phyloP scores from a whole-genome alignment of 92 coral and sea anemone genomes.

The Actinostola sp. region DNA sequence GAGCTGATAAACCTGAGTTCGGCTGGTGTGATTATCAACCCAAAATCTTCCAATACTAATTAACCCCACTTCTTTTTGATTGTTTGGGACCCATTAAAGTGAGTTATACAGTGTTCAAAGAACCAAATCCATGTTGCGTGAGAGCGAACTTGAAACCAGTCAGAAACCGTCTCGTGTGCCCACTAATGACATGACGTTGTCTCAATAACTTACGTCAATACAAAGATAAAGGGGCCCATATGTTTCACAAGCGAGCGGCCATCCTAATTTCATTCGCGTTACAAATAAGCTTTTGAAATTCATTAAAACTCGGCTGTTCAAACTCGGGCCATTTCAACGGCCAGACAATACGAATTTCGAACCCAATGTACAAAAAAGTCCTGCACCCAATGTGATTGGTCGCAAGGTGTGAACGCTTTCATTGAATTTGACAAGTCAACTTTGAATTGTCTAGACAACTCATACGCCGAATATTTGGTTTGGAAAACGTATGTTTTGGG shows the following conservation, averaged over 20 bases:
- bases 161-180: slow-evolving; percentile 13
- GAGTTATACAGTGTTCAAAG: not conserved
- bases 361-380: slow-evolving; percentile 15
- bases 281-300: not conserved
- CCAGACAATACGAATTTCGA: slow-evolving; percentile 13
- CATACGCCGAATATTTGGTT: slow-evolving; percentile 8
- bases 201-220: slow-evolving; percentile 18
- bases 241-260: not conserved
- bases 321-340: not conserved
- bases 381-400: slow-evolving; percentile 11
- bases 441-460: slow-evolving; percentile 25
- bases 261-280: not conserved
- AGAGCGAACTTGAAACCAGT: not conserved
- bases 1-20: not conserved
- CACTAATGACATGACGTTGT: not conserved
- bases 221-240: not conserved
- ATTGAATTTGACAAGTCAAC: slow-evolving; percentile 6
- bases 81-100: not conserved
- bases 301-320: not conserved
- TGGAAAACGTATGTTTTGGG: not conserved
- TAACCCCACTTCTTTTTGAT: not conserved
- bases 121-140: slow-evolving; percentile 10
- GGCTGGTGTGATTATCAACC: not conserved
- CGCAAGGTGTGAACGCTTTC: slow-evolving; percentile 23
- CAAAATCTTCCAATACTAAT: not conserved